Base-by-base conservation (phyloP, 2,797 vertebrate species). In the Sebastes itinus region DNA sequence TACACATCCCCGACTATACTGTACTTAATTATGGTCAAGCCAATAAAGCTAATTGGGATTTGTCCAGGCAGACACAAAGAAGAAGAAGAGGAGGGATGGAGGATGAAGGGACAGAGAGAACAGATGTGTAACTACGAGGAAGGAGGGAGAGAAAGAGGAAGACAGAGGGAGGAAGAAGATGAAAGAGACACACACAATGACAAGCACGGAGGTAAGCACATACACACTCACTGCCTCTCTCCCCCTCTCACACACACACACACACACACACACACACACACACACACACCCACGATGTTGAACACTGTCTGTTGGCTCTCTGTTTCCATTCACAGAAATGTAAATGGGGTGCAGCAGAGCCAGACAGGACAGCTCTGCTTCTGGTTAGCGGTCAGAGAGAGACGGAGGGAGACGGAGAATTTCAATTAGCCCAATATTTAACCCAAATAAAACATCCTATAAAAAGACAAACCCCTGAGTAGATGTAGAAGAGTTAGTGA, bases 311-410 rank as follows among this genome's bases (percentile, higher is more conserved):
- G 84, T 55, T 75, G 79, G 81, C 75, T 58, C 80, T 61, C 68
- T 66, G 84, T 83, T 84, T 87, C 87, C 89, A 92, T 92, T 92
- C 90, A 92, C 81, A 89, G 83, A 89, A 87, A 89, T 89, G 86
- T 80, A 89, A 86, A 89, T 88, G 80, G 58, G 61, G 55, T 78
- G 77, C 33, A 83, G 86, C 78, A 32, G 87, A 88, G 86, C 85
- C 87, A 89, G 88, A 89, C 87, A 56, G 80, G 66, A 67, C 68
- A 70, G 71, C 74, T 78, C 89, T 87, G 88, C 74, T 88, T 62
- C 84, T 86, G 82, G 63, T 88, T 87, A 81, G 87, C 13, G 79
- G 79, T 59, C 77, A 72, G 77, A 46, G 70, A 67, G 62, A 56
- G 13, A 61, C 32, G 11, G 12, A 14, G 5, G 23, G 35, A 68